These are phyloP conservation scores for Hydra vulgaris DNA, from an alignment of 30 jellyfish, hydroid and myxozoan genomes.

Conservation along the genomic window DNA sequence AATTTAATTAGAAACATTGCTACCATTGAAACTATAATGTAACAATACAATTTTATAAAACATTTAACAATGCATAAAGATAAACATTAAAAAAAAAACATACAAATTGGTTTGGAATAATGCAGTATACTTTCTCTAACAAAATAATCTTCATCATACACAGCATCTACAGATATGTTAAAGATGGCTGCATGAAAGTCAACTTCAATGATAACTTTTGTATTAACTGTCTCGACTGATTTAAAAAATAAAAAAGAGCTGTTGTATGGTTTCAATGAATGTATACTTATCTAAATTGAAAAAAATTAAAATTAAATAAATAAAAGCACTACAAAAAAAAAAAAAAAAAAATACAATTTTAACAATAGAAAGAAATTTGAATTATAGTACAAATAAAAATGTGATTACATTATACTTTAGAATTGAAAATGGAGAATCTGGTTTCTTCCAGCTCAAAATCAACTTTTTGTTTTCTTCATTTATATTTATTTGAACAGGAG, in stretches of 20 bases:
- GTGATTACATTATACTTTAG: background rate
- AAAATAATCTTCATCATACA: background rate
- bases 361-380: background rate
- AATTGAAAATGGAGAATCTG: background rate
- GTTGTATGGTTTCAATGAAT: background rate
- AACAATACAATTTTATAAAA: no score
- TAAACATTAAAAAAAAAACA: background rate
- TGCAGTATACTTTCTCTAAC: background rate
- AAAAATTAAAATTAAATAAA: no score
- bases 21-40: no score
- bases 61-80: no score
- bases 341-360: no score
- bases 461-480: background rate
- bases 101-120: background rate
- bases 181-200: background rate
- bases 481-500: background rate
- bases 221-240: background rate
- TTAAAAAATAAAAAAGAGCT: background rate
- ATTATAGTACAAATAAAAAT: no score
- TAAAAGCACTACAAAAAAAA: background rate
- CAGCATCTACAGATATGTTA: background rate
- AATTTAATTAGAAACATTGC: no score
- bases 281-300: background rate
- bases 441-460: background rate
- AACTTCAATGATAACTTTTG: background rate